Evolutionary conservation across 2,113 vertebrate species (phyloP), one percentile per base, ranked within the genome.

Genomic region (Scytalopus superciliaris): DNA sequence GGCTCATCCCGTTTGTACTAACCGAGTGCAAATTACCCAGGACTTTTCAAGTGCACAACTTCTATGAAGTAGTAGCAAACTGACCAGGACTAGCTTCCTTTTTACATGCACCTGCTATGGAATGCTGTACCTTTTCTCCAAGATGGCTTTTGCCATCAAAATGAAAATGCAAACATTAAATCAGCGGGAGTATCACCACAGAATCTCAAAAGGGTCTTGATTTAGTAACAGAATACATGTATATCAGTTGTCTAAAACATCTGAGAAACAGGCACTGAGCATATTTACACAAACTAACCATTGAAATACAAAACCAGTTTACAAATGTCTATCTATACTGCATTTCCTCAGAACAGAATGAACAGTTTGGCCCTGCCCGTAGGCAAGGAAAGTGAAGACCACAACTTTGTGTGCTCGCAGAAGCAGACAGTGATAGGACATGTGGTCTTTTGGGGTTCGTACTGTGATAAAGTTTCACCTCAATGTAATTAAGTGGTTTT

Each of bases 81-180:
- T 49, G 33, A 42, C 16, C 27, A 47, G 37, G 59, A 53, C 16
- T 47, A n/a, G 25, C n/a, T 86, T 57, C 37, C 11, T 77, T 76
- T 50, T 49, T 14, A 24, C 7, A 8, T 59, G n/a, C 5, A 44
- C 0, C 0, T 75, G 35, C 64, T 89, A 7, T 75, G 69, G 77
- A 88, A 40, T 75, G 59, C 37, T 75, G 17, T 30, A 60, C 17
- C 25, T 81, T 92, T 85, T 64, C 75, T 60, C 67, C 56, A 80
- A 39, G 56, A 15, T 52, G n/a, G 17, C 50, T 91, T 94, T 87
- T 64, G 42, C 76, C 33, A 47, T 59, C 63, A 90, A 56, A 69
- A 80, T n/a, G 22, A 91, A 93, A 74, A 83, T 18, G 2, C 7
- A 60, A 84, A 35, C 31, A 5, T 62, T n/a, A 64, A 60, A 57